phyloP scores from a whole-genome alignment of 2,113 vertebrate species.

The Globicephala melas region DNA sequence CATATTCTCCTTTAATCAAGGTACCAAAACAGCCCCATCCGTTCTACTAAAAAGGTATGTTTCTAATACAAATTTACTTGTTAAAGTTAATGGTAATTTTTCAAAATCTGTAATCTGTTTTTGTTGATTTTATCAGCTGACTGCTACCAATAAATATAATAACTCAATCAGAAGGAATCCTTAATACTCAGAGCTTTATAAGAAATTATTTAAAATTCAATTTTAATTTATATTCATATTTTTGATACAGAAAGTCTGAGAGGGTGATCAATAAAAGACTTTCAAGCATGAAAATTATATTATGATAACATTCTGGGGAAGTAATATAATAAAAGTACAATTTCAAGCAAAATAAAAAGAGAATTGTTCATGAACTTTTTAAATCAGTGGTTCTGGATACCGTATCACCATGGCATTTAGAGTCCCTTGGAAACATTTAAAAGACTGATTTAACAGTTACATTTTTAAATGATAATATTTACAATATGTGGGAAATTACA shows the following conservation, averaged over 20 bases:
- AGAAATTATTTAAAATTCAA: slow-evolving; percentile 36
- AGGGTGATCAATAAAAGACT: slow-evolving; percentile 51
- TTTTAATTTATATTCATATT: slow-evolving; percentile 41
- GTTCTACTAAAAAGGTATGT: background rate
- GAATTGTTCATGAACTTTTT: slow-evolving; percentile 31
- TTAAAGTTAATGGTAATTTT: background rate
- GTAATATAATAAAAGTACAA: slow-evolving; percentile 36
- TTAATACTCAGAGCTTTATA: background rate
- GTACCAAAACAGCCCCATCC: background rate
- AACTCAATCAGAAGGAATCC: background rate
- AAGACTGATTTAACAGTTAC: background rate
- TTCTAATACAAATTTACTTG: background rate
- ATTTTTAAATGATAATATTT: slow-evolving; percentile 55
- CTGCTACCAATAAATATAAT: background rate
- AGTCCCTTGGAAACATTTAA: slow-evolving; percentile 46
- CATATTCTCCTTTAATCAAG: background rate
- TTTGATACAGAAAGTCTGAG: slow-evolving; percentile 10
- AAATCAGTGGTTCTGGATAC: slow-evolving; percentile 33
- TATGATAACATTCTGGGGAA: slow-evolving; percentile 21
- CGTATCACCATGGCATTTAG: slow-evolving; percentile 10
- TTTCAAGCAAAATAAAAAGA: slow-evolving; percentile 17
- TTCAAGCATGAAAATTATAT: slow-evolving; percentile 49
- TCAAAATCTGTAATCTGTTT: background rate
- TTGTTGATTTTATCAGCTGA: slow-evolving; percentile 30
- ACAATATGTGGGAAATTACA: slow-evolving; percentile 29